Evolutionary conservation across 2,113 vertebrate species (phyloP).

Genomic region (Marcusenius ussheri): DNA sequence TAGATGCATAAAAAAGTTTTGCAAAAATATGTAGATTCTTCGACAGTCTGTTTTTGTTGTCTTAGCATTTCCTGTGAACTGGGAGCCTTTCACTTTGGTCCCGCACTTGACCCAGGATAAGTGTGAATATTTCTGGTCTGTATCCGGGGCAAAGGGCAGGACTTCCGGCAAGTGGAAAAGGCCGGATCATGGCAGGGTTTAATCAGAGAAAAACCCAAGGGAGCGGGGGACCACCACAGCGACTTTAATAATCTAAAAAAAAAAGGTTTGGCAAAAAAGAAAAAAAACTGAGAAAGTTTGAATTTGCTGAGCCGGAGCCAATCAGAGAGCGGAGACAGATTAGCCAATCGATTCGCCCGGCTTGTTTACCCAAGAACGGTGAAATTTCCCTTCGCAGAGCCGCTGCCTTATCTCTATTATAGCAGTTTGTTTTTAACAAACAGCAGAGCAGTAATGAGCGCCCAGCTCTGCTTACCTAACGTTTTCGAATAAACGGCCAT

Average conservation of each 20-base stretch:
- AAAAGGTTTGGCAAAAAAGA: not conserved
- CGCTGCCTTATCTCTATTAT: slow-evolving; percentile 46
- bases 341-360: slow-evolving; percentile 40
- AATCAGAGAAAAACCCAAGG: not conserved
- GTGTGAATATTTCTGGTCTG: not conserved
- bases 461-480: slow-evolving; percentile 38
- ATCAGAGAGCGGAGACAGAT: slow-evolving; percentile 40
- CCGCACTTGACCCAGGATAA: not conserved
- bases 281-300: slow-evolving; percentile 21
- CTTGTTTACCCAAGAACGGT: slow-evolving; percentile 45
- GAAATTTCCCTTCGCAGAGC: slow-evolving; percentile 42
- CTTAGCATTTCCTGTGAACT: not conserved
- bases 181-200: not conserved
- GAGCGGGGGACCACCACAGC: not conserved
- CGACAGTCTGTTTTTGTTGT: not conserved
- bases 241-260: slow-evolving; percentile 11
- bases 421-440: slow-evolving; percentile 51
- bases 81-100: not conserved
- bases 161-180: not conserved
- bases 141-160: not conserved
- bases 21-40: not conserved
- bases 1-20: not conserved
- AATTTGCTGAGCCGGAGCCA: slow-evolving; percentile 36
- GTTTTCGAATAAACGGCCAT: slow-evolving; percentile 46
- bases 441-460: slow-evolving; percentile 39